Evolutionary conservation across 2,113 vertebrate species (phyloP), one percentile per base, ranked within the genome.

Genomic region (Gallinago media): DNA sequence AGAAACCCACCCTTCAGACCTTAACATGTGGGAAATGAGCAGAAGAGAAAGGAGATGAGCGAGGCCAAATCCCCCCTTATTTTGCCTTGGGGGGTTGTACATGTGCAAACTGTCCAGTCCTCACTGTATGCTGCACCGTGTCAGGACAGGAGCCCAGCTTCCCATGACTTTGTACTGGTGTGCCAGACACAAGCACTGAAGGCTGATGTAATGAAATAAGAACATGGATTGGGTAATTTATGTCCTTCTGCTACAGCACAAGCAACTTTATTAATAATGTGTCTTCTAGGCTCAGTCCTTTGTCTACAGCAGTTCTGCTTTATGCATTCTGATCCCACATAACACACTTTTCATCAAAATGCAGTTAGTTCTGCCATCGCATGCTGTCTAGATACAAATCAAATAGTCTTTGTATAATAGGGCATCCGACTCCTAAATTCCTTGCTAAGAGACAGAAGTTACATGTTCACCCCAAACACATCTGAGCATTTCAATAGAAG

Each of bases 1-100:
- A 93, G 50, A 90, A 83, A 83, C 32, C 71, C 74, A 80, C 63
- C 32, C 82, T 88, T 83, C 59, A 84, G 58, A 40, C 16, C 3
- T 0, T 27, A 85, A 44, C 29, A 74, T 0, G 1, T 2, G 6
- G 34, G 38, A 88, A 88, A 52, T 14, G 6, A 73, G 15, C 21
- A 32, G 50, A 73, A 73, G 15, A 88, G 19, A 93, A 89, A 3
- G 32, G 68, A 92, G 59, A 89, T 19, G 52, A 52, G 20, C 5
- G 20, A 63, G 9, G 46, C n/a, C 56, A 86, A 71, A 67, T 9
- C 9, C 21, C 61, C 50, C 52, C n/a, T 74, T n/a, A 42, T 71
- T 66, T 89, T 62, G 19, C 67, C 38, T 14, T 44, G 10, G 38
- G 46, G 40, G 32, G 11, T 3, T 2, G 38, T 29, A 77, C n/a